Evolutionary conservation across 2,113 vertebrate species (phyloP).

Genomic region (Gallinago paraguaiae): DNA sequence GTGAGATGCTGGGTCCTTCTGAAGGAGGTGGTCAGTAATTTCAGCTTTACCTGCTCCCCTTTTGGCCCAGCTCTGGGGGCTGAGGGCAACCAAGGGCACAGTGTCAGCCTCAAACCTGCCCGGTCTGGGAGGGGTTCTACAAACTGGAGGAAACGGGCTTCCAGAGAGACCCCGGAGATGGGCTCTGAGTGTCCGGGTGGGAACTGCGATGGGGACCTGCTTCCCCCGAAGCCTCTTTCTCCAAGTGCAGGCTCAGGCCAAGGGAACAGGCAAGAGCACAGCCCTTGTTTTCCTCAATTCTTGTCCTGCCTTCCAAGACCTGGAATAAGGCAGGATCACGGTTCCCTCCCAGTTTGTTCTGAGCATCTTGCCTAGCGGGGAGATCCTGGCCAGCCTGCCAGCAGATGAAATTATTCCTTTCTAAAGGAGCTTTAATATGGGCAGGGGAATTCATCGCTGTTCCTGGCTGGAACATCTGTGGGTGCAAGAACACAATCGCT

Average conservation of each 20-base stretch:
- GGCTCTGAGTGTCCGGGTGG: accelerated
- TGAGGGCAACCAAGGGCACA: not conserved
- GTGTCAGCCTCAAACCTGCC: not conserved
- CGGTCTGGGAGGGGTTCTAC: not conserved
- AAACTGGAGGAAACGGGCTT: not conserved
- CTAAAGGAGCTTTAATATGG: not conserved
- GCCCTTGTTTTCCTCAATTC: not conserved
- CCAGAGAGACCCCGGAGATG: accelerated
- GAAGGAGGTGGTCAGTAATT: not conserved
- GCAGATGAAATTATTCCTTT: not conserved
- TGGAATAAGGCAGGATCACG: not conserved
- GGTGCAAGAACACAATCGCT: not conserved
- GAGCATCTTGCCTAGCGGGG: not conserved
- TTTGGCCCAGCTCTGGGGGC: not conserved
- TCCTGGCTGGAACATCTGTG: not conserved
- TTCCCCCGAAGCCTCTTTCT: not conserved
- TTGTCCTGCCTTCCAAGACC: not conserved
- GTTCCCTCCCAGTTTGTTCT: not conserved
- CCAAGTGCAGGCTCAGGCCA: not conserved
- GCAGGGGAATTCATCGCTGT: accelerated
- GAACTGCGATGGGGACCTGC: not conserved
- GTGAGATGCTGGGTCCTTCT: accelerated
- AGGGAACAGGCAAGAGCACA: not conserved
- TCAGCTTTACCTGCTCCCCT: not conserved
- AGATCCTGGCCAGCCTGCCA: not conserved